Conservation (phyloP, 2,113 vertebrate species). For the Ibidorhyncha struthersii region DNA sequence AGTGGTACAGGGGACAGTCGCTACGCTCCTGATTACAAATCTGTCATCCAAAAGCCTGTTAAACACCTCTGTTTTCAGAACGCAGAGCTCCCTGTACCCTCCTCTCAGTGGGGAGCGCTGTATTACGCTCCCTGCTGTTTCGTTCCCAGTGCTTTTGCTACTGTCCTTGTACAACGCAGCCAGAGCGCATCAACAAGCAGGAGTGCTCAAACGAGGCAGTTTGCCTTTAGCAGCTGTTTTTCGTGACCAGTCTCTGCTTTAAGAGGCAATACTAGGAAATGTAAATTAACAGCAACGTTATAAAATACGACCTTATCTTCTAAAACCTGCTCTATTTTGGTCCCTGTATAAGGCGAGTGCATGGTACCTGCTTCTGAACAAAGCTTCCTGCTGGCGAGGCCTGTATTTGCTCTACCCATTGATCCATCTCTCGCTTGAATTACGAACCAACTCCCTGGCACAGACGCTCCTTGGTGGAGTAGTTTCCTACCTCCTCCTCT, state of each 20-base stretch:
- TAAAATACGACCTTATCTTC: background rate
- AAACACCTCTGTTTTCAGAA: background rate
- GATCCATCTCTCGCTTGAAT: background rate
- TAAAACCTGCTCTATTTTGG: background rate
- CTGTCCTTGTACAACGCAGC: background rate
- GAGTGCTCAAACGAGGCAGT: background rate
- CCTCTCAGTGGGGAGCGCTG: no score
- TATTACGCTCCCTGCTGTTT: no score
- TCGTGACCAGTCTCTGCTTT: no score
- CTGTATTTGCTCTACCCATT: background rate
- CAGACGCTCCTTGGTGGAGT: background rate
- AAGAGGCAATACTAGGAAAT: background rate
- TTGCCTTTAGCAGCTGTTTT: background rate
- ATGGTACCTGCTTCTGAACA: background rate
- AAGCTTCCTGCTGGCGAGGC: background rate
- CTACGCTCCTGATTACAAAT: background rate
- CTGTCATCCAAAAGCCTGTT: no score
- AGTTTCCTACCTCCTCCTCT: background rate
- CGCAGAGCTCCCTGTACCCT: background rate
- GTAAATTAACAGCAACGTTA: background rate
- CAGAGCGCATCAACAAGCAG: background rate
- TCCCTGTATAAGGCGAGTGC: rapidly evolving
- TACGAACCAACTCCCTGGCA: background rate
- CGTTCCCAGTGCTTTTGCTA: background rate
- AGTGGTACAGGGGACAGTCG: background rate